A percentile compares a stretch with the other conserved stretches of the same genome.
phyloP scores from a whole-genome alignment of 1,140 invertebrate genomes.

The Ceratina australensis region DNA sequence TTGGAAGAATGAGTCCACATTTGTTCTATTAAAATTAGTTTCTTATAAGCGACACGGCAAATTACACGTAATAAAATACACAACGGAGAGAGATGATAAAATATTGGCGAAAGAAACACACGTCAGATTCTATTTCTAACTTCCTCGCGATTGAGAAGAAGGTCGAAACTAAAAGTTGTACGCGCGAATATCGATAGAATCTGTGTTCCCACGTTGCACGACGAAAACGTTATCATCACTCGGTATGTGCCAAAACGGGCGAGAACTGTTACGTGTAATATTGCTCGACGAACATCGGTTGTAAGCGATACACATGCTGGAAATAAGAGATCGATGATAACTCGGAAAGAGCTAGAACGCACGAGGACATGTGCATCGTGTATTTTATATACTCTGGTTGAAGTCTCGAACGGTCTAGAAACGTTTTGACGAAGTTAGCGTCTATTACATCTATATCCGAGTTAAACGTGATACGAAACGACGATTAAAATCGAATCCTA shows the following conservation, averaged over 20 bases:
- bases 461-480: background rate
- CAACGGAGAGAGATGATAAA: background rate
- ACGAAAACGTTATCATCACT: background rate
- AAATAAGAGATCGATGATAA: background rate
- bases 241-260: no score
- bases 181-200: background rate
- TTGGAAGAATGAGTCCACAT: slow-evolving; percentile 27
- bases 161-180: slow-evolving; percentile 11
- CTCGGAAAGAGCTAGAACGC: background rate
- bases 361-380: background rate
- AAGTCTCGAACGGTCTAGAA: slow-evolving; percentile 30
- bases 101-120: slow-evolving; percentile 42
- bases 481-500: background rate
- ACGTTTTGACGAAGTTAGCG: background rate
- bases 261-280: no score
- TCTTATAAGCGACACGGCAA: no score
- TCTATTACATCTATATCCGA: background rate
- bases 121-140: slow-evolving; percentile 69
- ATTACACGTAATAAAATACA: slow-evolving; percentile 4
- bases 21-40: background rate
- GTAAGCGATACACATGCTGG: background rate
- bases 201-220: background rate
- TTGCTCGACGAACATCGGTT: no score
- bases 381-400: no score
- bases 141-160: slow-evolving; percentile 58